Conservation (phyloP, 2,113 vertebrate genomes). For the Carassius carassius region DNA sequence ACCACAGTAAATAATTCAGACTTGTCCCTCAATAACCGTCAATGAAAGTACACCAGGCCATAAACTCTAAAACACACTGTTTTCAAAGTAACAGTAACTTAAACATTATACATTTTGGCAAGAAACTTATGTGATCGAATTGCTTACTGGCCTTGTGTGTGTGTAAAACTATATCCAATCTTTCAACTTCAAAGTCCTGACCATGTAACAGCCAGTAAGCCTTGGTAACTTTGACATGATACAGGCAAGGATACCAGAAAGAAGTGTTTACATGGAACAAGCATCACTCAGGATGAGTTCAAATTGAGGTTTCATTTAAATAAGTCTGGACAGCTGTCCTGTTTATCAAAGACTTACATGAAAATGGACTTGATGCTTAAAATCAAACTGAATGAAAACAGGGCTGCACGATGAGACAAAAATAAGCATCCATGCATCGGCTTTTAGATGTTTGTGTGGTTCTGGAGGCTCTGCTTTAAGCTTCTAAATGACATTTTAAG, state of each 20-base stretch:
- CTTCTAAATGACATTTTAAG: slow-evolving; percentile 43
- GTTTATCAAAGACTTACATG: not conserved
- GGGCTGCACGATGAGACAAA: not conserved
- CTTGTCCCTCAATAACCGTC: slow-evolving; percentile 3
- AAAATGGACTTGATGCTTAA: slow-evolving; percentile 1
- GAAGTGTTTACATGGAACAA: not conserved
- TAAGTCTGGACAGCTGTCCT: not conserved
- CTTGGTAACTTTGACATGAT: not conserved
- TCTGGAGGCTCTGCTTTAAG: slow-evolving; percentile 40
- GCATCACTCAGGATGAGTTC: not conserved
- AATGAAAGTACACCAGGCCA: not conserved
- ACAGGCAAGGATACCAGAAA: not conserved
- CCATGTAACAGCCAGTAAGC: not conserved
- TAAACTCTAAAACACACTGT: not conserved
- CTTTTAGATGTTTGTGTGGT: slow-evolving; percentile 33
- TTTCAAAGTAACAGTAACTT: not conserved
- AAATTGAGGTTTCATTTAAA: slow-evolving; percentile 15
- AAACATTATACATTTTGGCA: not conserved
- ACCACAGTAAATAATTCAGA: slow-evolving; percentile 9
- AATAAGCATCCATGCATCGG: slow-evolving; percentile 22
- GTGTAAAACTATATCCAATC: slow-evolving; percentile 1
- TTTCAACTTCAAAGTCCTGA: not conserved
- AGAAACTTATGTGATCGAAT: not conserved
- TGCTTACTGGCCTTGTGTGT: not conserved
- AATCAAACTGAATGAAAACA: not conserved